Evolutionary conservation across 64 coral and sea anemone species (phyloP), one percentile per base, ranked within the genome.

Genomic region (Pachyseris speciosa): DNA sequence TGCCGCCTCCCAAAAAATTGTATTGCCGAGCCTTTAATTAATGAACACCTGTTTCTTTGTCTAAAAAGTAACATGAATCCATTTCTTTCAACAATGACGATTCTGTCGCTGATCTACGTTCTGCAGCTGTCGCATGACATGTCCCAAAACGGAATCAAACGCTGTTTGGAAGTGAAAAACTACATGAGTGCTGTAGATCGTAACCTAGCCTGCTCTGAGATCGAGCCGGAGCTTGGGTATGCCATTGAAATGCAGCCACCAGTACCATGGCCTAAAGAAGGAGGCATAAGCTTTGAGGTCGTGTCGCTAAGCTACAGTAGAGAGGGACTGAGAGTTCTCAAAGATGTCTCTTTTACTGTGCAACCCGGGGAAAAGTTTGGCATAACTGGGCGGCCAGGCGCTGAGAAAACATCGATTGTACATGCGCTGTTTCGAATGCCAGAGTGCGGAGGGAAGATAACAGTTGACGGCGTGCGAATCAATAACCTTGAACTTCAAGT

Each of bases 391-490:
- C 73, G 90, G 33, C 71, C 80, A 5, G 84, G 90, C 2, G 75
- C 84, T 0, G 94, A 90, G 12, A 96, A 96, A 48, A 92, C 94
- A 5, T 92, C 94, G 7, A 40, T 96, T 17, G 61, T 83, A 1
- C 29, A 87, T 59, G 90, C 94, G 30, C 30, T 96, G 1, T 88
- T 91, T 37, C 75, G 84, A 37, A 83, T 92, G 90, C 74, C 84
- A 15, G 84, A 87, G 12, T n/a, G 72, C 10, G 72, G 53, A 67
- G 90, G 94, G 0, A 77, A 92, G 79, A 85, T 96, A 7, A 73
- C 67, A 27, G 61, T 96, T 68, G 94, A 96, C 74, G 90, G 83
- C 31, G 86, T 96, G 32, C 84, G 83, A 68, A 78, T 96, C 4
- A 92, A 69, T 52, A 86, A 67, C 71, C 86, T 96, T 42, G 74